A percentile compares a stretch with the other conserved stretches of the same genome.
These are phyloP conservation scores for Carabus problematicus DNA, from an alignment of 2,888 invertebrate genomes.

Conservation along the genomic window DNA sequence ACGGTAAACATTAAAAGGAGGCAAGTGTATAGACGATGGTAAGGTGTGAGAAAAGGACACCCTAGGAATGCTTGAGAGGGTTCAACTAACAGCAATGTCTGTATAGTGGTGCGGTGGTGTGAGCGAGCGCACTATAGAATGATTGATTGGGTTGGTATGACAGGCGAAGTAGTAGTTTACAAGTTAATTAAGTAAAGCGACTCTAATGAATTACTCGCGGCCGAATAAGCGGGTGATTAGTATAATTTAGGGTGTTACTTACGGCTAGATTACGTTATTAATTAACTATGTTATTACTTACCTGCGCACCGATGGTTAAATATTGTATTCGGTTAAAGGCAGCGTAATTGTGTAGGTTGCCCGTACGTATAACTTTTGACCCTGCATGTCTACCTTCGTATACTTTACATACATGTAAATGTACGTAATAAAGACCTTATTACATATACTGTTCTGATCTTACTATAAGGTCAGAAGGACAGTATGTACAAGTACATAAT, in stretches of 20 bases:
- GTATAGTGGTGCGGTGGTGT: neutral
- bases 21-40: constrained; percentile 5
- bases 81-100: constrained; percentile 1
- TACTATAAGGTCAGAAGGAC: too few relatives aligned
- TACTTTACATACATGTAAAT: too few relatives aligned
- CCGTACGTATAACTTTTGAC: too few relatives aligned
- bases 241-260: constrained; percentile 41
- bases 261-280: constrained; percentile 39
- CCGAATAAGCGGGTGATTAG: constrained; percentile 42
- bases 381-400: too few relatives aligned
- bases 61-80: constrained; percentile 24
- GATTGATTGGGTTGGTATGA: constrained; percentile 42
- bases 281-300: constrained; percentile 34
- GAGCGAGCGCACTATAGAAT: constrained; percentile 32
- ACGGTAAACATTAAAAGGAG: constrained; percentile 39
- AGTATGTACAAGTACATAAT: too few relatives aligned
- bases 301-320: constrained; percentile 21
- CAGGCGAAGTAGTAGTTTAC: constrained; percentile 44
- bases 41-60: constrained; percentile 40
- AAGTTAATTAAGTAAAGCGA: constrained; percentile 44
- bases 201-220: constrained; percentile 45
- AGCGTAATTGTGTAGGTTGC: neutral
- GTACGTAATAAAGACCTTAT: too few relatives aligned
- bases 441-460: too few relatives aligned
- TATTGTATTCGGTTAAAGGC: constrained; percentile 19